phyloP scores from a whole-genome alignment of 2,797 vertebrate species.

The Alauda arvensis region DNA sequence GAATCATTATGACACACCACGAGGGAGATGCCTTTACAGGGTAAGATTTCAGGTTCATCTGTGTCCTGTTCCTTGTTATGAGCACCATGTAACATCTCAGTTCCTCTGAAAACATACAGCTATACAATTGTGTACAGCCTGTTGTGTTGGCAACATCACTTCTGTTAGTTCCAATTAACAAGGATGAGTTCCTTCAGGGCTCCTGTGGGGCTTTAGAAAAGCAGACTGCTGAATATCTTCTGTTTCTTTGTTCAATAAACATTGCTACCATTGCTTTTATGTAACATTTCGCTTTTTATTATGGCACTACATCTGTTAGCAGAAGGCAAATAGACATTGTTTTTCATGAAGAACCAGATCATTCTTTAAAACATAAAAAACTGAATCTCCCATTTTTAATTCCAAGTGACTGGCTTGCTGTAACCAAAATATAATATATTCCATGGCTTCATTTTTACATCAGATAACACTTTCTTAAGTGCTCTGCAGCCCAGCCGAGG shows the following conservation, averaged over 20 bases:
- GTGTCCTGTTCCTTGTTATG: background rate
- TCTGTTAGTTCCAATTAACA: background rate
- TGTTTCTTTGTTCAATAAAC: conserved; percentile 1
- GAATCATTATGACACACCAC: background rate
- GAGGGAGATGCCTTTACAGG: background rate
- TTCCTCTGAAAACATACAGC: background rate
- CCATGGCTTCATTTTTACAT: background rate
- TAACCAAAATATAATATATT: background rate
- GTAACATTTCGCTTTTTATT: background rate
- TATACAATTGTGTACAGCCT: background rate
- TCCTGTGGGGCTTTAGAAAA: background rate
- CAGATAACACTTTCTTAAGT: background rate
- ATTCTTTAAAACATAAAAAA: background rate
- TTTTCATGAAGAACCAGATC: background rate
- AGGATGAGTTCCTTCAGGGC: background rate
- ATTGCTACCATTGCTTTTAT: background rate
- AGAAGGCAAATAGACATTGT: background rate
- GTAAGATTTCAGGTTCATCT: background rate
- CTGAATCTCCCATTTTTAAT: background rate
- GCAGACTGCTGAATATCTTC: conserved; percentile 2
- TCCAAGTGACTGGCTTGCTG: background rate
- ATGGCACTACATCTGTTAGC: background rate
- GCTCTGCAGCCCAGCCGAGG: background rate
- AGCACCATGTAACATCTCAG: background rate
- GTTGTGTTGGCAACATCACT: background rate